phyloP scores from a whole-genome alignment of 2,888 invertebrate genomes.

The Zaprionus lineosus region DNA sequence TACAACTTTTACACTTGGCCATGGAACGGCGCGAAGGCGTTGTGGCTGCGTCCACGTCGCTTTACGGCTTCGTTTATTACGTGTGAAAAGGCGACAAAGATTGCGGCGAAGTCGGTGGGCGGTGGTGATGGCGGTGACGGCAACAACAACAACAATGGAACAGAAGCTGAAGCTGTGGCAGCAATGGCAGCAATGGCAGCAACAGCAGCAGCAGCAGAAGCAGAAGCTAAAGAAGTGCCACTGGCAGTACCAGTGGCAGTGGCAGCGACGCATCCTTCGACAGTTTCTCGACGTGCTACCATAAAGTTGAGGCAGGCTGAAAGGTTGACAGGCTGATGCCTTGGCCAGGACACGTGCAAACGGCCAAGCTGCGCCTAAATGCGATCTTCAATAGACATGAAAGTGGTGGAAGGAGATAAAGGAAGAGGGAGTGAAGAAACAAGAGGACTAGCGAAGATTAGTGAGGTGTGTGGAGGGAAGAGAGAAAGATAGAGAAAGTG shows the following conservation, averaged over 20 bases:
- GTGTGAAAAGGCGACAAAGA: constrained; percentile 64
- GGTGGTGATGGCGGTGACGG: constrained; percentile 17
- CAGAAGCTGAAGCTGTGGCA: too few species aligned
- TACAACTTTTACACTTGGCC: constrained; percentile 58
- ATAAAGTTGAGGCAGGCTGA: constrained; percentile 55
- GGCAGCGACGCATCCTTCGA: constrained; percentile 43
- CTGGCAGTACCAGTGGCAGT: too few species aligned
- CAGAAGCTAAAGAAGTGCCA: too few species aligned
- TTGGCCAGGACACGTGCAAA: constrained; percentile 48
- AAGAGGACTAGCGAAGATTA: too few species aligned
- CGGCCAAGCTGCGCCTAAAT: constrained; percentile 58
- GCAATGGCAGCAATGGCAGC: constrained; percentile 18
- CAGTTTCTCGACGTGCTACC: constrained; percentile 42
- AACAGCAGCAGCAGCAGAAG: background rate
- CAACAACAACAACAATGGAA: background rate
- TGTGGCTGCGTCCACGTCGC: constrained; percentile 49
- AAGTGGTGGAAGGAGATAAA: too few species aligned
- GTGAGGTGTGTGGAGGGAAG: too few species aligned
- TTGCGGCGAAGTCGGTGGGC: too few species aligned
- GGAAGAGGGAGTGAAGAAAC: too few species aligned
- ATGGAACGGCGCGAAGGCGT: constrained; percentile 19
- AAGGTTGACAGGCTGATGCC: background rate
- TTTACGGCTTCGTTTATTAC: constrained; percentile 75
- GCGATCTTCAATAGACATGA: constrained; percentile 29
- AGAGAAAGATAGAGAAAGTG: too few species aligned